A percentile compares a stretch with the other conserved stretches of the same genome.
Conservation (phyloP, 2,888 invertebrate species). For the Ophion ellenae region DNA sequence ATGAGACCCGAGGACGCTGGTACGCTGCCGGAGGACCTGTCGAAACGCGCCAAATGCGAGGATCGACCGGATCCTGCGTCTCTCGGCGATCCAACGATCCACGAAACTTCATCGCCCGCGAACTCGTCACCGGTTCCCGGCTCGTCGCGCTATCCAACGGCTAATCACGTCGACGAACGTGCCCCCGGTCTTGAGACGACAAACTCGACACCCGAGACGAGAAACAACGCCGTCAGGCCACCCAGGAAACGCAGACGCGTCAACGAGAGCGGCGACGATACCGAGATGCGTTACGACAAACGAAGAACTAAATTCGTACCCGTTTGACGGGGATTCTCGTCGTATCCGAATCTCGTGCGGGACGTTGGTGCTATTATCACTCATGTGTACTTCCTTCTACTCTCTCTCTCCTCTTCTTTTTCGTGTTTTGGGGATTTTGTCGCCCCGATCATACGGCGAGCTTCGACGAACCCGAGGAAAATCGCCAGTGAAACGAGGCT, state of each 20-base stretch:
- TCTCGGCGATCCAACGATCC: not conserved
- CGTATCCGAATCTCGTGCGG: not conserved
- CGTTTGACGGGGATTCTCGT: constrained; percentile 65
- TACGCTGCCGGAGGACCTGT: constrained; percentile 65
- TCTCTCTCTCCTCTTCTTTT: not conserved
- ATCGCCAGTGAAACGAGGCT: too few species aligned
- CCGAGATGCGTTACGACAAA: constrained; percentile 70
- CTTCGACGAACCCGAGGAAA: not conserved
- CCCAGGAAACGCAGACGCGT: constrained; percentile 72
- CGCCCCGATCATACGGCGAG: not conserved
- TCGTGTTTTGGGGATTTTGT: not conserved
- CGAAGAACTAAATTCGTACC: constrained; percentile 73
- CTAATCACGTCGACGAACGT: not conserved
- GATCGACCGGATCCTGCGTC: too few species aligned
- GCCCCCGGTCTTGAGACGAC: not conserved
- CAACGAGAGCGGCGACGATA: constrained; percentile 66
- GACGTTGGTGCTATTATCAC: constrained; percentile 42
- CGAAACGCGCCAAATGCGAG: constrained; percentile 54
- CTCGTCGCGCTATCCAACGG: constrained; percentile 16
- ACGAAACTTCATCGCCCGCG: constrained; percentile 16
- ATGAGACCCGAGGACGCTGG: constrained; percentile 29
- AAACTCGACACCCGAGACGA: not conserved
- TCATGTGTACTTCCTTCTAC: constrained; percentile 4
- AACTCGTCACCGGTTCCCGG: constrained; percentile 27
- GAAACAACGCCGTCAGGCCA: constrained; percentile 56